Percentiles rank a stretch among this genome's conserved stretches.
phyloP scores from a whole-genome alignment of 2,888 invertebrate species.

The Petrolisthes cinctipes region DNA sequence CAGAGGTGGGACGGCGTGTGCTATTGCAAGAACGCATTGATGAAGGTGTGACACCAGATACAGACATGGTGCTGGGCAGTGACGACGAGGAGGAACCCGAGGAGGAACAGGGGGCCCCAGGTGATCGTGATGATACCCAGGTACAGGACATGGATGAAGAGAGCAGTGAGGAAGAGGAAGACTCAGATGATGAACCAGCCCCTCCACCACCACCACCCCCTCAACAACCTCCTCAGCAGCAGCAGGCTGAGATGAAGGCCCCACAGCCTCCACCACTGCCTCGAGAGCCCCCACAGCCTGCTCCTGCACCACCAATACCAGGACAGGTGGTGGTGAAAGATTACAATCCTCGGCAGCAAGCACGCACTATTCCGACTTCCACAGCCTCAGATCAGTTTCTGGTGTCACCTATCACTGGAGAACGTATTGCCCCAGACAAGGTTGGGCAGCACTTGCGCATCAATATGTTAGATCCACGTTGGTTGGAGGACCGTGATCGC shows the following conservation, averaged over 20 bases:
- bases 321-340: constrained; percentile 94
- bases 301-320: constrained; percentile 86
- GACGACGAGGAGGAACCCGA: constrained; percentile 62
- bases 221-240: constrained; percentile 21
- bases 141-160: constrained; percentile 92
- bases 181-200: constrained; percentile 43
- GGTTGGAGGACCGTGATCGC: constrained; percentile 97
- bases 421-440: constrained; percentile 95
- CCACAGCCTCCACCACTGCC: constrained; percentile 70
- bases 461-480: constrained; percentile 93
- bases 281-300: constrained; percentile 73
- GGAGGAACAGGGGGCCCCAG: constrained; percentile 54
- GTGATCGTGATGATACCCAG: constrained; percentile 65
- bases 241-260: constrained; percentile 31
- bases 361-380: constrained; percentile 29
- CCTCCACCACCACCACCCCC: constrained; percentile 73
- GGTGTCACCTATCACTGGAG: constrained; percentile 98
- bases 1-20: constrained; percentile 95
- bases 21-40: constrained; percentile 79
- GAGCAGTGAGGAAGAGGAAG: constrained; percentile 62
- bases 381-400: constrained; percentile 86
- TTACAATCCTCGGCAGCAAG: constrained; percentile 91
- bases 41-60: constrained; percentile 64
- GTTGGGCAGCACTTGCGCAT: constrained; percentile 98
- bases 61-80: constrained; percentile 64